Base-by-base conservation (phyloP, 2,113 vertebrate genomes). In the Guaruba guarouba region DNA sequence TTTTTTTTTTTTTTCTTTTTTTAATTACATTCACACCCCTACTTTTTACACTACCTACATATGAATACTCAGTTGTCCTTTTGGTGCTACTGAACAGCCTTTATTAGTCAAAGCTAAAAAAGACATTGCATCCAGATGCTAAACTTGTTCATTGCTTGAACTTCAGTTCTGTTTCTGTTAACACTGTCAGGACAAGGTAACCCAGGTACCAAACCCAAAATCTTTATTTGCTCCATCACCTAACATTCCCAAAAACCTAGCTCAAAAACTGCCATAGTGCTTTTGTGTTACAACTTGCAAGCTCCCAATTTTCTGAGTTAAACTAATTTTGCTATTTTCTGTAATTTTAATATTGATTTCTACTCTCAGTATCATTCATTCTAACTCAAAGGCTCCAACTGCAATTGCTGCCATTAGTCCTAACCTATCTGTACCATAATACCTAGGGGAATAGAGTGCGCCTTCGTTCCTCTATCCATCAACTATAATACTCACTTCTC, bases 401-500 rank as follows among this genome's bases (percentile, higher is more conserved):
- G 52, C 28, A 73, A 18, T 18, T 37, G 24, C 10, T 84, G 49
- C 57, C 52, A 46, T 46, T 12, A 59, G 37, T 28, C 27, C 8
- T 41, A 44, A 82, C 5, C 7, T 63, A 66, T 39, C 24, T 8
- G 11, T 24, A 73, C 25, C 22, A 75, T 11, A 55, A 33, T 62
- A 69, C 7, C 13, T 0, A 11, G 11, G 22, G 37, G 23, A 83
- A 17, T 0, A 52, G 31, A 55, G 24, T 7, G 16, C 16, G 27
- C n/a, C 23, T 57, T 31, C 9, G 5, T 4, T 52, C 35, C 59
- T 62, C 27, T 13, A 0, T 2, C 19, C 37, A 41, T 28, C 52
- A 51, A 24, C 39, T 22, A 0, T 2, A 55, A 33, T 7, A 95
- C 98, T 68, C 76, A 99, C 99, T 98, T 99, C 99, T 97, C 99